Evolutionary conservation across 2,797 vertebrate genomes (phyloP).

Genomic region (Sandelia bainsii): DNA sequence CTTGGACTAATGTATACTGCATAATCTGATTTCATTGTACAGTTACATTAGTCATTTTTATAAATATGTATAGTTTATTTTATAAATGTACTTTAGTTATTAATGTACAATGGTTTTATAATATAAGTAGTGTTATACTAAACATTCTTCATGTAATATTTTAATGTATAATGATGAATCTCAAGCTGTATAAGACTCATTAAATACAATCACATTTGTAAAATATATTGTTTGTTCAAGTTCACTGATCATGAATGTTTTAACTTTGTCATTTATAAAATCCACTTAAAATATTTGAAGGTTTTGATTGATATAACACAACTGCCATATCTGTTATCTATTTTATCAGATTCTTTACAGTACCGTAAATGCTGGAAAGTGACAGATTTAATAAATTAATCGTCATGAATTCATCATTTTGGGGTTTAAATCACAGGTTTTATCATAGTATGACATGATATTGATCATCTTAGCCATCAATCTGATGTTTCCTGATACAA

Average conservation of each 20-base stretch:
- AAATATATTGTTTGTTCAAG: constrained; percentile 14
- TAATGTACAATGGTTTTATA: constrained; percentile 39
- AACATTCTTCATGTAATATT: constrained; percentile 25
- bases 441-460: not conserved
- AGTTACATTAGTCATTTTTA: constrained; percentile 32
- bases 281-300: constrained; percentile 3
- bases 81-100: constrained; percentile 36
- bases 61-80: constrained; percentile 52
- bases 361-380: constrained; percentile 43
- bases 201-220: constrained; percentile 24
- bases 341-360: constrained; percentile 38
- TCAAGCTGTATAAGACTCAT: not conserved
- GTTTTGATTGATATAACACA: constrained; percentile 28
- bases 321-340: constrained; percentile 26
- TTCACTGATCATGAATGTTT: constrained; percentile 2
- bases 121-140: constrained; percentile 32
- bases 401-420: constrained; percentile 11
- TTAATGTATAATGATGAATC: constrained; percentile 25
- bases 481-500: not conserved
- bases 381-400: constrained; percentile 60
- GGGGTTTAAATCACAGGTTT: not conserved
- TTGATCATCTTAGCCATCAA: not conserved
- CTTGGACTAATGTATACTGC: constrained; percentile 34
- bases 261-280: constrained; percentile 34
- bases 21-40: constrained; percentile 34